Percentiles rank a stretch among this genome's conserved stretches.
phyloP scores from a whole-genome alignment of 2,797 vertebrate species.

The Buphagus erythrorhynchus region DNA sequence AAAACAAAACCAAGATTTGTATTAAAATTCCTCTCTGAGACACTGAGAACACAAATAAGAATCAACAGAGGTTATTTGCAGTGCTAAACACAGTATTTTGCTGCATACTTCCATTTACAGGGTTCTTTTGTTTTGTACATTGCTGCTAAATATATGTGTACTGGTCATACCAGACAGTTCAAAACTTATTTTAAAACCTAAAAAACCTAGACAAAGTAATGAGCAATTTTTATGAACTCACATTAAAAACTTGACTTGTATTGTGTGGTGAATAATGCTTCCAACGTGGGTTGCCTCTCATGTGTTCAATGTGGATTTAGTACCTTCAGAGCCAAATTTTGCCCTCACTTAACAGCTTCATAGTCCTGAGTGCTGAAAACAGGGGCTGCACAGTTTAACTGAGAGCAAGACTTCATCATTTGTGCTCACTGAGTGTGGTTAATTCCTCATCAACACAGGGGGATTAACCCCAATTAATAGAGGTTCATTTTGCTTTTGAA shows the following conservation, averaged over 20 bases:
- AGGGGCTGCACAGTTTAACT: background rate
- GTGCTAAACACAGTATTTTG: background rate
- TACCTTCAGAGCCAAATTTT: background rate
- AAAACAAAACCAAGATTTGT: background rate
- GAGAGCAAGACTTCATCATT: background rate
- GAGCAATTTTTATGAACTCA: background rate
- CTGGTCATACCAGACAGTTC: background rate
- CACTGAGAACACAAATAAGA: background rate
- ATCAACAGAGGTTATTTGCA: background rate
- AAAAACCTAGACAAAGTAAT: background rate
- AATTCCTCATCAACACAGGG: background rate
- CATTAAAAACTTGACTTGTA: background rate
- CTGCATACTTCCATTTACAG: background rate
- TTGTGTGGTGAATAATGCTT: background rate
- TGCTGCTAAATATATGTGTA: background rate
- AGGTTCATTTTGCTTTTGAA: background rate
- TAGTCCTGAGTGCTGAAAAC: background rate
- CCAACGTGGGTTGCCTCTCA: background rate
- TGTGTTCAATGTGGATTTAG: background rate
- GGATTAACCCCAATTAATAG: background rate
- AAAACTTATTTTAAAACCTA: conserved; percentile 1
- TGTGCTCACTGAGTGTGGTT: background rate
- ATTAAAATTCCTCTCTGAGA: conserved; percentile 25
- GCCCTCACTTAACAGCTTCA: background rate
- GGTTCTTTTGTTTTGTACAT: background rate